phyloP scores from a whole-genome alignment of 2,113 vertebrate species.

The Chloroceryle aenea region DNA sequence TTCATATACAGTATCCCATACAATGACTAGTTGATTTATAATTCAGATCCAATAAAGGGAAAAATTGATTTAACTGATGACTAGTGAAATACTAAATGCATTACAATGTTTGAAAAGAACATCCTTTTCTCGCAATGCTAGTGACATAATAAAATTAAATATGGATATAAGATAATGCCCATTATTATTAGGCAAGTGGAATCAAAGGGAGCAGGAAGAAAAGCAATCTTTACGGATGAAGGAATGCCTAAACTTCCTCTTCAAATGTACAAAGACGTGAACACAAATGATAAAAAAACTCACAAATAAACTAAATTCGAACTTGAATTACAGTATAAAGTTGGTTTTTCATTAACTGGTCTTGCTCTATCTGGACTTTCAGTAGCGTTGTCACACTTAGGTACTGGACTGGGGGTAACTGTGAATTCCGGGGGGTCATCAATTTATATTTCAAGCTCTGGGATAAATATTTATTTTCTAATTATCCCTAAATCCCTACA shows the following conservation, averaged over 20 bases:
- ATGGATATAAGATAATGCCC: conserved; percentile 71
- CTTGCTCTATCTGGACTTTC: neutral
- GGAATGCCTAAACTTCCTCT: conserved; percentile 22
- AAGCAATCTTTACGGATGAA: conserved; percentile 38
- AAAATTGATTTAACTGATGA: conserved; percentile 82
- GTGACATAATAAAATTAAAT: conserved; percentile 76
- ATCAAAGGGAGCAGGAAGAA: conserved; percentile 63
- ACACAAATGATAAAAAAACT: neutral
- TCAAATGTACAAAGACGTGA: neutral
- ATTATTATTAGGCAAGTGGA: conserved; percentile 70
- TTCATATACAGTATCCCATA: conserved; percentile 78
- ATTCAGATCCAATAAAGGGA: conserved; percentile 79
- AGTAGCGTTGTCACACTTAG: fast-evolving
- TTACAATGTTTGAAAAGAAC: conserved; percentile 76
- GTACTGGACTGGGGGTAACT: fast-evolving
- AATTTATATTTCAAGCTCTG: neutral
- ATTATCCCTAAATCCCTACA: neutral
- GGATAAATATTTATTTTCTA: neutral
- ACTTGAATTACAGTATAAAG: neutral
- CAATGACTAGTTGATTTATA: conserved; percentile 78
- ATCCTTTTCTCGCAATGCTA: conserved; percentile 66
- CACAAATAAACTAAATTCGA: conserved; percentile 15
- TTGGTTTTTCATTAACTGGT: neutral
- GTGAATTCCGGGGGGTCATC: neutral
- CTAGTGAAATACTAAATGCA: conserved; percentile 77